These are phyloP conservation scores for Morpho helenor DNA, from an alignment of 2,888 invertebrate species.

Conservation along the genomic window DNA sequence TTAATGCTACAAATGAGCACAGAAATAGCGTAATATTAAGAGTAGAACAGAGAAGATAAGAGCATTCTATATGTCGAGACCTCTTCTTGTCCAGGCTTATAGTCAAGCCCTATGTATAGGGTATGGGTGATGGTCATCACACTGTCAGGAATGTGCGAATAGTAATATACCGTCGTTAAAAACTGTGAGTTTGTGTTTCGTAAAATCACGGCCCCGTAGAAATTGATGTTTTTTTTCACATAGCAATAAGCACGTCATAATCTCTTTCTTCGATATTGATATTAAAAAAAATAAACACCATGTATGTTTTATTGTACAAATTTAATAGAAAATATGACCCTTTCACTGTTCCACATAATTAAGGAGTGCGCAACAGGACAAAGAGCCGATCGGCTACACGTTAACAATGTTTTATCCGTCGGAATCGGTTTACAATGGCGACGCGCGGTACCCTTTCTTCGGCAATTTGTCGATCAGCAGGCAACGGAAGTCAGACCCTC, in stretches of 20 bases:
- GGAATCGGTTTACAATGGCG: constrained; percentile 74
- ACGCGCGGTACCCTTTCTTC: constrained; percentile 71
- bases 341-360: constrained; percentile 76
- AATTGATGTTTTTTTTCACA: too few relatives aligned
- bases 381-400: constrained; percentile 70
- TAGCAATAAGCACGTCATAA: background rate
- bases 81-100: too few relatives aligned
- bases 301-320: constrained; percentile 56
- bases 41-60: too few relatives aligned
- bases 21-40: too few relatives aligned
- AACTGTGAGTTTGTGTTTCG: too few relatives aligned
- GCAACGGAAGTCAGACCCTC: constrained; percentile 66
- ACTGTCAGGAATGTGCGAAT: too few relatives aligned
- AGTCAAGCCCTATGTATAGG: too few relatives aligned
- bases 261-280: background rate
- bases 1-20: too few relatives aligned
- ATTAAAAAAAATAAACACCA: constrained; percentile 33
- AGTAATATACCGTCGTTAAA: too few relatives aligned
- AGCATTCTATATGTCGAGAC: too few relatives aligned
- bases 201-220: too few relatives aligned
- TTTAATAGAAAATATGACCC: constrained; percentile 79
- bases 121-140: too few relatives aligned
- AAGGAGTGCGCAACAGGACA: constrained; percentile 70
- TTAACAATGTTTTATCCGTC: constrained; percentile 70
- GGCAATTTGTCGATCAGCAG: constrained; percentile 71